Evolutionary conservation across 2,888 invertebrate genomes (phyloP).

Genomic region (Abrostola triplasia): DNA sequence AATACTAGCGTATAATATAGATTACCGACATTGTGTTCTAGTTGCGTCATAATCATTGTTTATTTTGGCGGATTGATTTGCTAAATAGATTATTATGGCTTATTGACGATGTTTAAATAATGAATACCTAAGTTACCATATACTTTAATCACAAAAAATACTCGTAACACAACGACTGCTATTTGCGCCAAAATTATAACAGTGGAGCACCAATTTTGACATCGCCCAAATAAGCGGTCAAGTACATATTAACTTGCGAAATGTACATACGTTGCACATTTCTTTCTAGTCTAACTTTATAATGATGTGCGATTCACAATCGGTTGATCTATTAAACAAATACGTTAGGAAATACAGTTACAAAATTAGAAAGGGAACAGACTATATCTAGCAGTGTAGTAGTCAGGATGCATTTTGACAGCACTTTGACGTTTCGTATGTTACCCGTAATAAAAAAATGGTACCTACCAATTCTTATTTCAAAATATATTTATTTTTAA

Average conservation of each 20-base stretch:
- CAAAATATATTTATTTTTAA: not conserved
- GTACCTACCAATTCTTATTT: not conserved
- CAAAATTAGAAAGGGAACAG: conserved; percentile 4
- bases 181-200: conserved; percentile 15
- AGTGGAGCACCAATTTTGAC: conserved; percentile 40
- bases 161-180: not conserved
- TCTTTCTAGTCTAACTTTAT: conserved; percentile 4
- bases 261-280: conserved; percentile 11
- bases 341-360: conserved; percentile 18
- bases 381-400: not conserved
- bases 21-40: conserved; percentile 16
- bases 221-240: conserved; percentile 43
- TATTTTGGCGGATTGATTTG: conserved; percentile 12
- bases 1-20: conserved; percentile 10
- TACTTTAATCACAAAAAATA: not conserved
- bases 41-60: not conserved
- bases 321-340: conserved; percentile 10
- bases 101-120: not conserved
- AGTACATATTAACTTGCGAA: conserved; percentile 38
- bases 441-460: no score
- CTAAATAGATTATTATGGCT: conserved; percentile 7
- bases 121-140: not conserved
- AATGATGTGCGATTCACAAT: conserved; percentile 11
- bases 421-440: no score
- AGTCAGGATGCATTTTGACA: not conserved